Evolutionary conservation across 2,113 vertebrate genomes (phyloP).

Genomic region (Alethe castanea): DNA sequence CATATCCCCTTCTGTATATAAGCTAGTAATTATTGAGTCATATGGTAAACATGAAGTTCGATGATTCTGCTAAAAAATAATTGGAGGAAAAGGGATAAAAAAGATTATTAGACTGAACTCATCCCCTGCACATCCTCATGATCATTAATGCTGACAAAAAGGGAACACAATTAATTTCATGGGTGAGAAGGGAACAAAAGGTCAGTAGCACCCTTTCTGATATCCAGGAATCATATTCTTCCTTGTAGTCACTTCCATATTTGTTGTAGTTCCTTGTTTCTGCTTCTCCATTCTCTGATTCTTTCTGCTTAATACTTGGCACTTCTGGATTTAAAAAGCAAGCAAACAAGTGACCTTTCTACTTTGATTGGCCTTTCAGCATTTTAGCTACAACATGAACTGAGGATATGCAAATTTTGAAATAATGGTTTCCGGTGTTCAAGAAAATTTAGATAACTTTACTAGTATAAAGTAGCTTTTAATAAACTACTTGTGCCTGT

Average conservation of each 20-base stretch:
- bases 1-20: neutral
- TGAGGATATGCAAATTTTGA: neutral
- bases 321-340: neutral
- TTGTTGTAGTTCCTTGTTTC: neutral
- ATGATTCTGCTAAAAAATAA: neutral
- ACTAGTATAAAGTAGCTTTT: neutral
- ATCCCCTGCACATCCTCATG: neutral
- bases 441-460: neutral
- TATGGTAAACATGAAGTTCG: neutral
- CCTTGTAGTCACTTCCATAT: neutral
- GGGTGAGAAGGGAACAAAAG: neutral
- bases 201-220: neutral
- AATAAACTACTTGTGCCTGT: neutral
- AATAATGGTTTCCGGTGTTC: neutral
- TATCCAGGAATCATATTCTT: neutral
- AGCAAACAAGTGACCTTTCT: neutral
- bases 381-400: neutral
- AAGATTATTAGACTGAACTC: neutral
- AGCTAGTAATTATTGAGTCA: neutral
- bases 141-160: neutral
- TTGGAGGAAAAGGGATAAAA: neutral
- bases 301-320: neutral
- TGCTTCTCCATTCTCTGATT: neutral
- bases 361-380: neutral
- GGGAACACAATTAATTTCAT: neutral